These are phyloP conservation scores for Kryptopterus vitreolus DNA, from an alignment of 2,797 vertebrate genomes.

Conservation along the genomic window DNA sequence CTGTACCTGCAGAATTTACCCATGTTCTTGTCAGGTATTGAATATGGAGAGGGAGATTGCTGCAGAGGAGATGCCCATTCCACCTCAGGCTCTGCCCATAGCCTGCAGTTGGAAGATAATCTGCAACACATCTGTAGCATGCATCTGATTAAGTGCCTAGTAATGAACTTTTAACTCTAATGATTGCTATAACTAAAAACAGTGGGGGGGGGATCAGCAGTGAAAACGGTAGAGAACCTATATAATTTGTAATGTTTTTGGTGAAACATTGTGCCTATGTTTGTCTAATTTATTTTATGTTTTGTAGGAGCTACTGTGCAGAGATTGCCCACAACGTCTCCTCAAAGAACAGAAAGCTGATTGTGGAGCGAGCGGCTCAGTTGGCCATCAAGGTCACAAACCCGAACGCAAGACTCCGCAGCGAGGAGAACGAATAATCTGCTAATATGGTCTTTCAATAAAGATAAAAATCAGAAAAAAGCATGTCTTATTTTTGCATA, in stretches of 20 bases:
- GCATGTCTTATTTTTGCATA: too few relatives aligned
- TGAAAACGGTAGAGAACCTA: neutral
- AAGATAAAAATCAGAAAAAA: slow-evolving; percentile 63
- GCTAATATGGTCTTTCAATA: slow-evolving; percentile 76
- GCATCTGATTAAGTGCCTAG: neutral
- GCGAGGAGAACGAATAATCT: slow-evolving; percentile 94
- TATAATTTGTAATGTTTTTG: neutral
- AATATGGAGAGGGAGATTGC: slow-evolving; percentile 71
- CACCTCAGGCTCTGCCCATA: slow-evolving; percentile 60
- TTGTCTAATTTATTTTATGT: neutral
- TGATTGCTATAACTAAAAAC: neutral
- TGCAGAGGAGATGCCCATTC: slow-evolving; percentile 78
- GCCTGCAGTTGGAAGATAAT: slow-evolving; percentile 61
- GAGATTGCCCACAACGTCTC: slow-evolving; percentile 99
- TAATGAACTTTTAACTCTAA: neutral
- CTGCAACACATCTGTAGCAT: slow-evolving; percentile 54
- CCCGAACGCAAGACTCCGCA: slow-evolving; percentile 96
- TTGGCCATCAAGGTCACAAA: slow-evolving; percentile 97
- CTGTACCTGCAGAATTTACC: slow-evolving; percentile 70
- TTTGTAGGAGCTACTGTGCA: slow-evolving; percentile 87
- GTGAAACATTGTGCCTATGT: too few relatives aligned
- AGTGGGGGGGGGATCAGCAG: neutral
- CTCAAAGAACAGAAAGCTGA: slow-evolving; percentile 97
- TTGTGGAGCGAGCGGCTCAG: slow-evolving; percentile 94
- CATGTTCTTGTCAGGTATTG: slow-evolving; percentile 72